Conservation (phyloP, 2,888 invertebrate species). For the Drosophila setosimentum region DNA sequence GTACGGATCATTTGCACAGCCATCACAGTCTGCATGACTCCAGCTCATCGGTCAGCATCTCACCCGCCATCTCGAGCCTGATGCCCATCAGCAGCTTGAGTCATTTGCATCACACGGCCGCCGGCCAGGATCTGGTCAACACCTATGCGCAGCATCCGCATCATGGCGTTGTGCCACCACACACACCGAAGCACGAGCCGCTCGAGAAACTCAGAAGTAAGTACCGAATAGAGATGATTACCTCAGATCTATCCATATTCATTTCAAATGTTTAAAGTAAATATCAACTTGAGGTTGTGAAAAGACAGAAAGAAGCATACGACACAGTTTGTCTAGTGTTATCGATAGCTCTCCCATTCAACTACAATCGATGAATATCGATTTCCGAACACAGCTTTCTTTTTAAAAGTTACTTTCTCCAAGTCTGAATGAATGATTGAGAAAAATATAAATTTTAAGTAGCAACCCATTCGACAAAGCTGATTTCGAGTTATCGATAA, state of each 20-base stretch:
- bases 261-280: background rate
- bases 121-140: conserved; percentile 85
- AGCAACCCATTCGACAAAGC: background rate
- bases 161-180: conserved; percentile 87
- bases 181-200: conserved; percentile 88
- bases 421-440: too few species aligned
- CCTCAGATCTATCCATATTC: background rate
- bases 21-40: conserved; percentile 86
- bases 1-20: conserved; percentile 83
- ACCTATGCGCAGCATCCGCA: conserved; percentile 86
- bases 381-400: background rate
- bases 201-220: conserved; percentile 91
- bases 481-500: background rate
- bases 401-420: background rate
- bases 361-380: background rate
- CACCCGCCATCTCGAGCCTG: conserved; percentile 87
- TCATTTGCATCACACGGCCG: conserved; percentile 84
- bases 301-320: background rate
- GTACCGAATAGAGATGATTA: conserved; percentile 73
- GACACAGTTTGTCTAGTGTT: background rate
- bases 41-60: conserved; percentile 87
- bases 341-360: background rate
- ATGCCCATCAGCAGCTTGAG: conserved; percentile 86
- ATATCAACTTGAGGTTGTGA: background rate
- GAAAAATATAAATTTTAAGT: background rate